Conservation (phyloP, 2,113 vertebrate genomes). For the Xenopus tropicalis region DNA sequence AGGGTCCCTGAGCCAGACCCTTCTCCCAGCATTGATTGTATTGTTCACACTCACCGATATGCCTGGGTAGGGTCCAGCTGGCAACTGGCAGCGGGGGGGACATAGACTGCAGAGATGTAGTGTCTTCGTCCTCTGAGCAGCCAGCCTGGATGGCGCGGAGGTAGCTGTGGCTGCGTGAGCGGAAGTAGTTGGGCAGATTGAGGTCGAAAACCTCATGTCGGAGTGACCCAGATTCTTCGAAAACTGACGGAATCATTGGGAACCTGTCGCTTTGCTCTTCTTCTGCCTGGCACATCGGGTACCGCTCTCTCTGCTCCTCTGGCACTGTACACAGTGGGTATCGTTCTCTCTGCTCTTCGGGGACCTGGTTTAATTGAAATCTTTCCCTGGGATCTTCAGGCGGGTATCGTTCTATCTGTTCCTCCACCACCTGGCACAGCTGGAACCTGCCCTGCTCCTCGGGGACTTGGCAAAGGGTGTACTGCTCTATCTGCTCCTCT, state of each 20-base stretch:
- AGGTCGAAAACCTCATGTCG: slow-evolving; percentile 82
- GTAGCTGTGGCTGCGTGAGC: slow-evolving; percentile 98
- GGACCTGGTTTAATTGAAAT: slow-evolving; percentile 13
- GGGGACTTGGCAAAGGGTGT: slow-evolving; percentile 19
- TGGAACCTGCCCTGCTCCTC: slow-evolving; percentile 33
- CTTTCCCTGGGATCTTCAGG: slow-evolving; percentile 25
- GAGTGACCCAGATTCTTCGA: slow-evolving; percentile 83
- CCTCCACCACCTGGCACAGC: slow-evolving; percentile 31
- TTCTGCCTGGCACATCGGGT: not conserved
- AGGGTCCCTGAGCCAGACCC: not conserved
- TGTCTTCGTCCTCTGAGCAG: slow-evolving; percentile 96
- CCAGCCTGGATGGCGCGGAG: slow-evolving; percentile 98
- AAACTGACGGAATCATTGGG: slow-evolving; percentile 53
- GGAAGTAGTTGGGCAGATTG: slow-evolving; percentile 92
- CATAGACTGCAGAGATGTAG: slow-evolving; percentile 84
- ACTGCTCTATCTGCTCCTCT: slow-evolving; percentile 31
- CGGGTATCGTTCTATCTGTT: slow-evolving; percentile 34
- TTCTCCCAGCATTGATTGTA: not conserved
- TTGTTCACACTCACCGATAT: slow-evolving; percentile 81
- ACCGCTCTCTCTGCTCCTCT: slow-evolving; percentile 5
- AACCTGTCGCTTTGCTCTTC: slow-evolving; percentile 19
- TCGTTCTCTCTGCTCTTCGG: slow-evolving; percentile 17
- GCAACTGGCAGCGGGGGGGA: slow-evolving; percentile 84
- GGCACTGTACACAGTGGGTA: slow-evolving; percentile 8
- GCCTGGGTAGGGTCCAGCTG: slow-evolving; percentile 86